A percentile compares a stretch with the other conserved stretches of the same genome.
These are phyloP conservation scores for Lophochroa leadbeateri DNA, from an alignment of 2,113 vertebrate genomes.

Conservation along the genomic window DNA sequence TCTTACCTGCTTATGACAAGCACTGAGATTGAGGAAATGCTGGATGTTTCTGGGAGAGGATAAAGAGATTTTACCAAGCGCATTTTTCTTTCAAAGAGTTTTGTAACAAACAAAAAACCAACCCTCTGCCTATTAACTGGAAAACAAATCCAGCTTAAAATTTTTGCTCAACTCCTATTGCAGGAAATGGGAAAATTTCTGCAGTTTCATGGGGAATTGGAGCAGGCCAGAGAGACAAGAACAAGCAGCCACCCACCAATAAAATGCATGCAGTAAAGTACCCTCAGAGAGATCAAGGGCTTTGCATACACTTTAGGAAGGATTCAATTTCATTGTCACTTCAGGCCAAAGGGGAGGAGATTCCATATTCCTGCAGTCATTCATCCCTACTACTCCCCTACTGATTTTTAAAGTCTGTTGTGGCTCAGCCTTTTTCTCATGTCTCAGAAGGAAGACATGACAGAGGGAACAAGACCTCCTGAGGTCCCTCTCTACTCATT, in stretches of 20 bases:
- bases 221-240: conserved; percentile 2
- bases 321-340: conserved; percentile 39
- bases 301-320: conserved; percentile 11
- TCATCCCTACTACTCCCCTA: background rate
- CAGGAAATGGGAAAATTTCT: conserved; percentile 7
- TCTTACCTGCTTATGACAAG: background rate
- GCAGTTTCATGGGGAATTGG: background rate
- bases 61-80: background rate
- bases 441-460: background rate
- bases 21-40: background rate
- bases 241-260: conserved; percentile 1
- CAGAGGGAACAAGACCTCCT: background rate
- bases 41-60: background rate
- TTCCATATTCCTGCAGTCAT: background rate
- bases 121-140: background rate
- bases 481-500: background rate
- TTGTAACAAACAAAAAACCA: background rate
- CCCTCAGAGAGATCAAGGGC: conserved; percentile 22
- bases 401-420: background rate
- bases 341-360: conserved; percentile 15
- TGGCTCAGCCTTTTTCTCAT: background rate
- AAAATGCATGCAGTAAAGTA: background rate
- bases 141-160: background rate
- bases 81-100: background rate
- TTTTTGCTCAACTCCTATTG: background rate